Evolutionary conservation across 2,888 invertebrate species (phyloP).

Genomic region (Drosophila neonasuta): DNA sequence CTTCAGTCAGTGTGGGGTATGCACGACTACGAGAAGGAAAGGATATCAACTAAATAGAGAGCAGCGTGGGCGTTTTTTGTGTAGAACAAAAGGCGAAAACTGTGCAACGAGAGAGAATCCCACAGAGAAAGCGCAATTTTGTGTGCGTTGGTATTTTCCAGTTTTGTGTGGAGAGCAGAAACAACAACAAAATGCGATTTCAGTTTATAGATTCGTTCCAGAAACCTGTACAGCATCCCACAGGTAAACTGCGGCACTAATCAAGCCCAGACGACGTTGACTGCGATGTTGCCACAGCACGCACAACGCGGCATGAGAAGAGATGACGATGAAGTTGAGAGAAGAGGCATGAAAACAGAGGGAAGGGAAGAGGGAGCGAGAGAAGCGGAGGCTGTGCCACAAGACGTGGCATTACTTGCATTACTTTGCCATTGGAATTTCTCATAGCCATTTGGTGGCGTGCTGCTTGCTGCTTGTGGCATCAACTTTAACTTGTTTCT

Average conservation of each 20-base stretch:
- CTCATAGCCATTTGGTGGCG: conserved; percentile 41
- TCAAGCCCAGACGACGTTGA: conserved; percentile 52
- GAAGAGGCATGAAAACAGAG: neutral
- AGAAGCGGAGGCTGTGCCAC: conserved; percentile 22
- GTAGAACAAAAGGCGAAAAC: conserved; percentile 55
- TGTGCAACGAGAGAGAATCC: conserved; percentile 37
- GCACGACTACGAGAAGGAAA: conserved; percentile 2
- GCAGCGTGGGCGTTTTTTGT: conserved; percentile 53
- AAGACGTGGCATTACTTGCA: conserved; percentile 63
- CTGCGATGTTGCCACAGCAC: conserved; percentile 18
- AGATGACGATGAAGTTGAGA: neutral
- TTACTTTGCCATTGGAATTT: conserved; percentile 68
- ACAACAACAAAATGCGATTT: conserved; percentile 56
- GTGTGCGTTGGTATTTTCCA: conserved; percentile 70
- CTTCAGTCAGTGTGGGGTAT: conserved; percentile 2
- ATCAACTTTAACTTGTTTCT: conserved; percentile 70
- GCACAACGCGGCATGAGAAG: conserved; percentile 23
- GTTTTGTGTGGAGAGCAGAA: conserved; percentile 11
- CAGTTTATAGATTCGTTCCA: conserved; percentile 76
- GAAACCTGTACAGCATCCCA: conserved; percentile 71
- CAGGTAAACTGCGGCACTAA: conserved; percentile 76
- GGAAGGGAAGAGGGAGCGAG: conserved; percentile 13
- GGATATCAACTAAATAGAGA: neutral
- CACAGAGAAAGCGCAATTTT: conserved; percentile 58
- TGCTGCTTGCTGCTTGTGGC: conserved; percentile 18